Percentiles rank a stretch among this genome's conserved stretches.
phyloP scores from a whole-genome alignment of 2,797 vertebrate species.

The Cetoscarus ocellatus region DNA sequence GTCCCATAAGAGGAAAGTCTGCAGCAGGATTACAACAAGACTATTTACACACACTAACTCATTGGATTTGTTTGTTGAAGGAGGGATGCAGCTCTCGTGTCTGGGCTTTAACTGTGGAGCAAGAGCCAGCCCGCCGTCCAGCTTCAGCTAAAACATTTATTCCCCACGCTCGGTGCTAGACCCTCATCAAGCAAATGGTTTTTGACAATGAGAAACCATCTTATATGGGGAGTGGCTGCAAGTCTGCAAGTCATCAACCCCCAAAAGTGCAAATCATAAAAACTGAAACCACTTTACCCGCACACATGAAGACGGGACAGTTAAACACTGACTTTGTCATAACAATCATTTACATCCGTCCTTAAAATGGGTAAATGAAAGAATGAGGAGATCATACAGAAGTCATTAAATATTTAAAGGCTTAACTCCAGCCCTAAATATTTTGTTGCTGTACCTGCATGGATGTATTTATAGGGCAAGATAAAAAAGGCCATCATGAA shows the following conservation, averaged over 20 bases:
- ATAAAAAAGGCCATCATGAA: background rate
- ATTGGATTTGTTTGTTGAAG: background rate
- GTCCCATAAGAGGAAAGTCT: background rate
- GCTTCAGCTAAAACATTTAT: slow-evolving; percentile 4
- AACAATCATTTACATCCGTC: background rate
- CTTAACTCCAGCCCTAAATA: background rate
- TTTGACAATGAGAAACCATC: background rate
- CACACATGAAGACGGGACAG: background rate
- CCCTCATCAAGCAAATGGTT: slow-evolving; percentile 6
- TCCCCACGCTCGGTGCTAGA: background rate
- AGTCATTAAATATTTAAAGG: background rate
- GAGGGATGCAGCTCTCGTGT: background rate
- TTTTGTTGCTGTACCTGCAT: background rate
- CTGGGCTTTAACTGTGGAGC: background rate
- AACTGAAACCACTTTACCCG: background rate
- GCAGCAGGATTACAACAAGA: background rate
- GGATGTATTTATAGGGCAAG: background rate
- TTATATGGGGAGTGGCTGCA: background rate
- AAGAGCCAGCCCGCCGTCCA: background rate
- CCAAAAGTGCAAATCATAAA: background rate
- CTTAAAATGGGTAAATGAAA: background rate
- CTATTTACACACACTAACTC: background rate
- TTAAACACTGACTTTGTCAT: background rate
- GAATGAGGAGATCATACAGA: no score
- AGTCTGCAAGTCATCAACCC: background rate